Percentiles rank a stretch among this genome's conserved stretches.
Evolutionary conservation across 2,113 vertebrate genomes (phyloP).

Genomic region (Oenanthe melanoleuca): DNA sequence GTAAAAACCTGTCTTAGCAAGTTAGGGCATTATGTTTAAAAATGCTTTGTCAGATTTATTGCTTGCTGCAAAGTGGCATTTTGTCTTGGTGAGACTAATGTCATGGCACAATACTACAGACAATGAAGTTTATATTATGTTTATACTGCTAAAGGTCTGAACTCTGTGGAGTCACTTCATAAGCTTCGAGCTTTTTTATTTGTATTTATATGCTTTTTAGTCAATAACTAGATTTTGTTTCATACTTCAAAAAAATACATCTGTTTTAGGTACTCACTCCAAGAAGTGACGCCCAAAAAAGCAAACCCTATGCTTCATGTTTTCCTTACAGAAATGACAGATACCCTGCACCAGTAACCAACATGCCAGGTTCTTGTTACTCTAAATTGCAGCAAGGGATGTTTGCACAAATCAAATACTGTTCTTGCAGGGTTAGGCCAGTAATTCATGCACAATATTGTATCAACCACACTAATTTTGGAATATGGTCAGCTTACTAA

Average conservation of each 20-base stretch:
- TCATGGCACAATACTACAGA: conserved; percentile 70
- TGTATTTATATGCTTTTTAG: conserved; percentile 63
- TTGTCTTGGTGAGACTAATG: conserved; percentile 69
- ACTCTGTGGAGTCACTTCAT: conserved; percentile 68
- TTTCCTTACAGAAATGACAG: conserved; percentile 50
- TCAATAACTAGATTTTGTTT: conserved; percentile 48
- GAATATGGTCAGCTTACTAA: conserved; percentile 47
- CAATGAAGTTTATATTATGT: conserved; percentile 64
- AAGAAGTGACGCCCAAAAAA: conserved; percentile 55
- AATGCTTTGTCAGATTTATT: conserved; percentile 78
- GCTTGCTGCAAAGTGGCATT: conserved; percentile 81
- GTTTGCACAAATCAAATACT: conserved; percentile 59
- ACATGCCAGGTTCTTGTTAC: conserved; percentile 16
- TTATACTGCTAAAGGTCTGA: conserved; percentile 71
- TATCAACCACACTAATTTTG: conserved; percentile 24
- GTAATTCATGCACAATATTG: conserved; percentile 33
- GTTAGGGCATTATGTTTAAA: conserved; percentile 84
- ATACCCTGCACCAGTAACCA: conserved; percentile 34
- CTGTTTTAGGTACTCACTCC: conserved; percentile 52
- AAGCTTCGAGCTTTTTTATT: conserved; percentile 48
- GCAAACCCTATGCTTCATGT: neutral
- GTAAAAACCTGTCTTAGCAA: conserved; percentile 81
- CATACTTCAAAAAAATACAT: conserved; percentile 18
- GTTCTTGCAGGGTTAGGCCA: conserved; percentile 40
- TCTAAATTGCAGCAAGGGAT: conserved; percentile 50